Conservation (phyloP, 2,113 vertebrate genomes). For the Zosterops japonicus region DNA sequence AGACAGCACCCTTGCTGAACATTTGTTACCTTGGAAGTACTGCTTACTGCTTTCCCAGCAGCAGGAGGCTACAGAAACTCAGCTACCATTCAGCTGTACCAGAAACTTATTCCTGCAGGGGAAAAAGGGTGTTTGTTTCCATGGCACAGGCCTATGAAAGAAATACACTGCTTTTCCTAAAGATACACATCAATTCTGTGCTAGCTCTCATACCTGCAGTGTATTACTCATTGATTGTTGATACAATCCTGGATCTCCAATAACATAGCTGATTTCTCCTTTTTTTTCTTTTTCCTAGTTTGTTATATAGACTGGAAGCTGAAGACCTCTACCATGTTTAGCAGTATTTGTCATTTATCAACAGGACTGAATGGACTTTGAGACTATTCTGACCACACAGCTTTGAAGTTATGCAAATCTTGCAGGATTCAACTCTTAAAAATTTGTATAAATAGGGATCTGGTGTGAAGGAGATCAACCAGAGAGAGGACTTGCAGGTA, state of each 20-base stretch:
- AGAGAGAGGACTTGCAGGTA: neutral
- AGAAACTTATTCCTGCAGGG: neutral
- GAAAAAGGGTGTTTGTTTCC: neutral
- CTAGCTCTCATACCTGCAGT: neutral
- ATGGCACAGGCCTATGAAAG: rapidly evolving
- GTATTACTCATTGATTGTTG: neutral
- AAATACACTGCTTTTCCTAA: neutral
- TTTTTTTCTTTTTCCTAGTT: too few relatives aligned
- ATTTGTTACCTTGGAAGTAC: neutral
- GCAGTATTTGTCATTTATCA: neutral
- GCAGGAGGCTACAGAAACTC: neutral
- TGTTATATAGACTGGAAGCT: neutral
- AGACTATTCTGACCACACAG: neutral
- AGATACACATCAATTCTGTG: neutral
- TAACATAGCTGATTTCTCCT: rapidly evolving
- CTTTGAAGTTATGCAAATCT: neutral
- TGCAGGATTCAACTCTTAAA: neutral
- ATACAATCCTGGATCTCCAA: neutral
- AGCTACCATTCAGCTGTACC: rapidly evolving
- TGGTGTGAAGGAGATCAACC: neutral
- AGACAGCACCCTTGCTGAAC: neutral
- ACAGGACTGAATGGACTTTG: neutral
- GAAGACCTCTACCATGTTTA: neutral
- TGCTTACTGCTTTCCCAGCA: neutral
- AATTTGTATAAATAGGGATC: neutral